phyloP scores from a whole-genome alignment of 2,797 vertebrate genomes.

The Psittacula derbiana region DNA sequence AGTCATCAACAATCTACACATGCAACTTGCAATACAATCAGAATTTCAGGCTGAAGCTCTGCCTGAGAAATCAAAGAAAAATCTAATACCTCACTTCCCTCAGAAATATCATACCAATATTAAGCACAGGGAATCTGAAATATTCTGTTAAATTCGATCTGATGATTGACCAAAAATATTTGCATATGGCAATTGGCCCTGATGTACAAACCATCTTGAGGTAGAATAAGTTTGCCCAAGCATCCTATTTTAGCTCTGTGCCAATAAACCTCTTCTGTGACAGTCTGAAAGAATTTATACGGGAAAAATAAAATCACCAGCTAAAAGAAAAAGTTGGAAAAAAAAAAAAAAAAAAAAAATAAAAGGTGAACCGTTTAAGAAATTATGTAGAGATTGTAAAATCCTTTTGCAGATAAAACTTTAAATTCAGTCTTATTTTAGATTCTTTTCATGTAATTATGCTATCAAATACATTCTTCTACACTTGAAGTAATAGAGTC shows the following conservation, averaged over 20 bases:
- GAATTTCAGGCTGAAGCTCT: background rate
- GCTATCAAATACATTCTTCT: background rate
- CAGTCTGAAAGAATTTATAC: background rate
- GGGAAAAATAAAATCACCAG: background rate
- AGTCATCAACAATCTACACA: background rate
- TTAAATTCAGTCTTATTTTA: background rate
- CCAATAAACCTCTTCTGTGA: background rate
- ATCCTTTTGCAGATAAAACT: background rate
- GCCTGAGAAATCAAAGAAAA: background rate
- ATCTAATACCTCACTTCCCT: background rate
- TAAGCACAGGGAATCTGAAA: background rate
- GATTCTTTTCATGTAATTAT: background rate
- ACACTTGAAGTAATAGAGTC: background rate
- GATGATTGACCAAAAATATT: background rate
- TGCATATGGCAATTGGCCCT: background rate
- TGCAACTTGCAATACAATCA: background rate
- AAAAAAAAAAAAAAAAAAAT: fast-evolving
- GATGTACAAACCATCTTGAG: background rate
- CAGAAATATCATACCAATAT: background rate
- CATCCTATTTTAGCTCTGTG: background rate
- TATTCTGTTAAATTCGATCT: background rate
- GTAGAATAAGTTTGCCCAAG: background rate
- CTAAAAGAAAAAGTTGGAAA: background rate
- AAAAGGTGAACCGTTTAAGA: background rate
- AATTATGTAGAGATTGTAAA: background rate